Percentiles rank a stretch among this genome's conserved stretches.
These are phyloP conservation scores for Mythimna lalbum DNA, from an alignment of 2,888 invertebrate species.

Conservation along the genomic window DNA sequence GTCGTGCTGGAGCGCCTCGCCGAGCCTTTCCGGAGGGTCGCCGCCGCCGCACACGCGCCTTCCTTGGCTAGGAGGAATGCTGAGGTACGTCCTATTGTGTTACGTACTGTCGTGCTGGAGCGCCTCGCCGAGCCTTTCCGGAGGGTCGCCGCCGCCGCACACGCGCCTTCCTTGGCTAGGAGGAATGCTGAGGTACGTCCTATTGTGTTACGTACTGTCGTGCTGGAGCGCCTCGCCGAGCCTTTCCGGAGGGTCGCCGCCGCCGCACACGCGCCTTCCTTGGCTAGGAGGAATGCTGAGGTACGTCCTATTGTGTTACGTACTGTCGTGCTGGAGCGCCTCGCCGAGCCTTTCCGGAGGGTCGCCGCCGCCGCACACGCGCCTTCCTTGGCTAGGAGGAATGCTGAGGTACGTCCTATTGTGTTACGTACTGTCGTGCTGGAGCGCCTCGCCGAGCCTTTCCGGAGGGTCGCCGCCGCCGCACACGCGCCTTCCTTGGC, in stretches of 20 bases:
- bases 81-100: conserved; percentile 63
- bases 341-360: conserved; percentile 74
- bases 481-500: conserved; percentile 56
- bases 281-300: conserved; percentile 70
- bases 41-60: conserved; percentile 53
- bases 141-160: conserved; percentile 44
- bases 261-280: conserved; percentile 53
- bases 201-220: too few species aligned
- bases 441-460: conserved; percentile 74
- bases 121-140: conserved; percentile 75
- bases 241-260: conserved; percentile 67
- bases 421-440: too few species aligned
- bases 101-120: too few species aligned
- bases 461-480: conserved; percentile 60
- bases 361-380: conserved; percentile 46
- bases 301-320: conserved; percentile 53
- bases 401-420: conserved; percentile 69
- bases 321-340: conserved; percentile 77
- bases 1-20: conserved; percentile 68
- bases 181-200: conserved; percentile 72
- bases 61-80: conserved; percentile 66
- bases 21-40: conserved; percentile 69
- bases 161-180: conserved; percentile 59
- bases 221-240: conserved; percentile 70
- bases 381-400: conserved; percentile 61